Conservation (phyloP, 2,888 invertebrate species). For the Halictus ligatus region DNA sequence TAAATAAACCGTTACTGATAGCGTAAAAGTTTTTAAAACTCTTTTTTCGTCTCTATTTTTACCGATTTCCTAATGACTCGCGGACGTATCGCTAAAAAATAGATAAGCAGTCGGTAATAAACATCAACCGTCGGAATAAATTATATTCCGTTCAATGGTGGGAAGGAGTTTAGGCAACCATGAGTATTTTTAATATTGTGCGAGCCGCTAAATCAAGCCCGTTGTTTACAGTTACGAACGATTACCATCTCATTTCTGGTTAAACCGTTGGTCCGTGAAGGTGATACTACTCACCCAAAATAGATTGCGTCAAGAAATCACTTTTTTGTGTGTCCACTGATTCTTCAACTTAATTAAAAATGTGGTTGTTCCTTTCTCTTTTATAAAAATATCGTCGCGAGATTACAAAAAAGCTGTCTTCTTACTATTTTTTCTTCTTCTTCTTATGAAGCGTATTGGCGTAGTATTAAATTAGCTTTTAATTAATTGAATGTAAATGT, state of each 20-base stretch:
- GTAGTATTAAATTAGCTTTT: neutral
- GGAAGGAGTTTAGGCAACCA: neutral
- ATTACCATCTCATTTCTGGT: neutral
- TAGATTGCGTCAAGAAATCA: neutral
- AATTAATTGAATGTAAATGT: no score
- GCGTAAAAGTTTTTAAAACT: neutral
- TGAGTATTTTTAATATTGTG: neutral
- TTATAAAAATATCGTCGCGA: neutral
- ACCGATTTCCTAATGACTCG: neutral
- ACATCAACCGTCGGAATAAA: neutral
- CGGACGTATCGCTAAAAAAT: neutral
- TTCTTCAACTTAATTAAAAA: neutral
- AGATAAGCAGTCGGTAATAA: neutral
- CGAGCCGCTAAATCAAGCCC: neutral
- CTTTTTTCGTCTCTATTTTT: neutral
- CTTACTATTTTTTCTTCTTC: neutral
- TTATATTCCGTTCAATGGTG: neutral
- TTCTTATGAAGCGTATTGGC: neutral
- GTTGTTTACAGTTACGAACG: constrained; percentile 15
- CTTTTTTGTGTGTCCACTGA: neutral
- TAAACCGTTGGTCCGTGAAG: neutral
- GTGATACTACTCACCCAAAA: neutral
- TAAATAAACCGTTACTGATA: neutral
- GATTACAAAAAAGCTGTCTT: neutral
- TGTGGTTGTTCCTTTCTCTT: neutral